Evolutionary conservation across 2,888 invertebrate genomes (phyloP), one percentile per base, ranked within the genome.

Genomic region (Drosophila putrida): DNA sequence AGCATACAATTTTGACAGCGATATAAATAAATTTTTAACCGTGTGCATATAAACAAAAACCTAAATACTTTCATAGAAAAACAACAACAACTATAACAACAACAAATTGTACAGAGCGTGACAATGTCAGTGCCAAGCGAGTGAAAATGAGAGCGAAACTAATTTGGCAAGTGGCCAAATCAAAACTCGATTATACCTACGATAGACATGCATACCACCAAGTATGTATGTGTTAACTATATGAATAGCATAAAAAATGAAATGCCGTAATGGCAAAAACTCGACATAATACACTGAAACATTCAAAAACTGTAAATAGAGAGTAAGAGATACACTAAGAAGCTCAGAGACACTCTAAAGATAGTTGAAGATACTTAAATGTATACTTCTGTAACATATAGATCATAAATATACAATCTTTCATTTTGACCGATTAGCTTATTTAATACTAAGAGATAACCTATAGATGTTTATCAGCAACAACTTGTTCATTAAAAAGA

Each of bases 41-140:
- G 41, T 59, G 20, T 41, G 57, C 53, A 51, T 36, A 62, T 71
- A 72, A 70, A 66, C 59, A 79, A 80, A 80, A 80, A 71, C 61
- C 74, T 38, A 83, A 82, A 83, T 78, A 83, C 71, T 73, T 80
- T 78, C 66, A 66, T 65, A 67, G 60, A 63, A 63, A 49, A 59
- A 63, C 54, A 69, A 35, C 39, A 35, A 67, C 27, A 55, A 55
- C 15, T 55, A 43, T 5, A 36, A 39, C 54, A 49, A 27, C 10
- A 41, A 47, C 5, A 35, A 11, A 33, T 25, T 47, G 13, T 25
- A n/a, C 33, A 76, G 62, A 57, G 71, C 72, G 85, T 82, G 88
- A 80, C 83, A 83, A 83, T 83, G 83, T 83, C 83, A 83, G 71
- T 75, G 88, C 88, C 82, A 85, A 85, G 54, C 68, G 60, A 70